A percentile compares a stretch with the other conserved stretches of the same genome.
Evolutionary conservation across 2,888 invertebrate species (phyloP).

Genomic region (Ypsolopha sequella): DNA sequence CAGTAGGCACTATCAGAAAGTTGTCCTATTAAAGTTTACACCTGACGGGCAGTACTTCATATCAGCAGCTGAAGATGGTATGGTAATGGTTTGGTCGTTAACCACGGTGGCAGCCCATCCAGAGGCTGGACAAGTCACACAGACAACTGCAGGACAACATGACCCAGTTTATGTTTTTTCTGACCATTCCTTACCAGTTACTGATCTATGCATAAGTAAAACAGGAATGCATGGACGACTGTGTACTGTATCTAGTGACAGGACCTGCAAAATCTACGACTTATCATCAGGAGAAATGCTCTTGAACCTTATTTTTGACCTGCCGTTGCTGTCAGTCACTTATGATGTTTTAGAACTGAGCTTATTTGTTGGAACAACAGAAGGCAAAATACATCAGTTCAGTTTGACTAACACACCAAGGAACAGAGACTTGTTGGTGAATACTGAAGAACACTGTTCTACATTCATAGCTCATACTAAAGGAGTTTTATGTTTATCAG

Average conservation of each 20-base stretch:
- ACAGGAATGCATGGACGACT: slow-evolving; percentile 79
- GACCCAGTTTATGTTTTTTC: slow-evolving; percentile 79
- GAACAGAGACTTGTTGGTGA: slow-evolving; percentile 74
- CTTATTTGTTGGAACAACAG: slow-evolving; percentile 80
- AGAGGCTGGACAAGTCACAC: slow-evolving; percentile 54
- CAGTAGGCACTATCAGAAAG: slow-evolving; percentile 84
- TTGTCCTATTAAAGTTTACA: slow-evolving; percentile 81
- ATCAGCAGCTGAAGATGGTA: slow-evolving; percentile 86
- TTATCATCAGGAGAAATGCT: slow-evolving; percentile 77
- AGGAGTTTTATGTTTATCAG: slow-evolving; percentile 77
- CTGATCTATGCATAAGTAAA: slow-evolving; percentile 81
- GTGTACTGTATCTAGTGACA: slow-evolving; percentile 83
- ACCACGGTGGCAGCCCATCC: slow-evolving; percentile 69
- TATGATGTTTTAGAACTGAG: slow-evolving; percentile 78
- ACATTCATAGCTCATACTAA: slow-evolving; percentile 78
- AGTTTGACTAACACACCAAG: slow-evolving; percentile 77
- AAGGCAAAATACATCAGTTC: slow-evolving; percentile 79
- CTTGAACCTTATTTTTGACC: slow-evolving; percentile 80
- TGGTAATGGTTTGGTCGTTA: slow-evolving; percentile 85
- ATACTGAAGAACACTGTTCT: slow-evolving; percentile 54
- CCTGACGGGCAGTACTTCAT: slow-evolving; percentile 83
- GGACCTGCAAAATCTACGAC: slow-evolving; percentile 87
- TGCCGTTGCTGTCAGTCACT: slow-evolving; percentile 75
- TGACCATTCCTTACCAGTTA: slow-evolving; percentile 84
- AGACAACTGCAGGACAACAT: slow-evolving; percentile 65